Evolutionary conservation across 2,888 invertebrate genomes (phyloP).

Genomic region (Tiliacea citrago): DNA sequence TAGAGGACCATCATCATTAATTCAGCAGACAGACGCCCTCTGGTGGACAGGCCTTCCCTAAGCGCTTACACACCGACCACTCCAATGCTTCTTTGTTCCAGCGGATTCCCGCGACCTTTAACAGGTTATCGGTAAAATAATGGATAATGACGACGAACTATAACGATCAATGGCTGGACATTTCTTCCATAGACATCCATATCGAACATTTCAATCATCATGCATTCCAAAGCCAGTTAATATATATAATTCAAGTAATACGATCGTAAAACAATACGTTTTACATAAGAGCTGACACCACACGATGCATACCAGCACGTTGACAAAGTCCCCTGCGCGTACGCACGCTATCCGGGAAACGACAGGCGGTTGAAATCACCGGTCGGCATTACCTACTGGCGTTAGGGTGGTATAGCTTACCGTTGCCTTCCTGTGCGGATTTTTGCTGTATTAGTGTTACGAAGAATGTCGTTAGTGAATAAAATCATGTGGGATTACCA

Average conservation of each 20-base stretch:
- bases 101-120: background rate
- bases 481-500: background rate
- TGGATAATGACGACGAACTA: background rate
- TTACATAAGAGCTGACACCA: constrained; percentile 24
- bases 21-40: background rate
- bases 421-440: constrained; percentile 39
- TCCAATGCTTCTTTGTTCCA: background rate
- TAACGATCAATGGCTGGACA: background rate
- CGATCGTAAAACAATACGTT: constrained; percentile 24
- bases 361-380: constrained; percentile 42
- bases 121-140: background rate
- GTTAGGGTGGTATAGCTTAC: constrained; percentile 45
- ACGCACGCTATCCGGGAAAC: constrained; percentile 60
- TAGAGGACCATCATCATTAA: background rate
- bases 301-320: constrained; percentile 43
- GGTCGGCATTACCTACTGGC: constrained; percentile 42
- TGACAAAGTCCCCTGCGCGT: constrained; percentile 33
- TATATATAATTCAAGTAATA: constrained; percentile 18
- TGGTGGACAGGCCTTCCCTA: too few species aligned
- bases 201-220: background rate
- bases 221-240: constrained; percentile 5
- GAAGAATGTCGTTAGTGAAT: background rate
- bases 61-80: background rate
- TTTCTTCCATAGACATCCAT: too few species aligned
- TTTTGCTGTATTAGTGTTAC: constrained; percentile 21